phyloP scores from a whole-genome alignment of 2,797 vertebrate species.

The Chiroxiphia lanceolata region DNA sequence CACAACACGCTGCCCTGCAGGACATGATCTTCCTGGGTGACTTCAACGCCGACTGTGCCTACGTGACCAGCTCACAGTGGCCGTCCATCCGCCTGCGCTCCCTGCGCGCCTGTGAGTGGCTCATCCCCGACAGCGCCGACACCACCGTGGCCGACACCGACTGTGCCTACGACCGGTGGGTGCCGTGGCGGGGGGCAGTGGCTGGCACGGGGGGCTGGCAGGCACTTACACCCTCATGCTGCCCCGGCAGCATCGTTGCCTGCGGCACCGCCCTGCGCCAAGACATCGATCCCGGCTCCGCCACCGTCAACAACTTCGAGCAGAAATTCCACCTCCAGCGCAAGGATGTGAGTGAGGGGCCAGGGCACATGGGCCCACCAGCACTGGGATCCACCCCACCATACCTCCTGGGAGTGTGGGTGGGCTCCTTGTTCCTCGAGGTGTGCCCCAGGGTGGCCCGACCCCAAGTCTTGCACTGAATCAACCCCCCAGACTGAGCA shows the following conservation, averaged over 20 bases:
- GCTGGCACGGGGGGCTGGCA: accelerated
- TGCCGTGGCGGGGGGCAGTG: accelerated
- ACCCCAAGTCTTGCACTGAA: accelerated
- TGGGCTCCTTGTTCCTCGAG: background rate
- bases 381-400: background rate
- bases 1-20: constrained; percentile 36
- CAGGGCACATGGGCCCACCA: accelerated
- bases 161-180: constrained; percentile 89
- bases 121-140: constrained; percentile 81
- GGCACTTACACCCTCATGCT: accelerated
- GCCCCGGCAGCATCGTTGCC: constrained; percentile 73
- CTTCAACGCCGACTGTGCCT: constrained; percentile 88
- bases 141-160: constrained; percentile 78
- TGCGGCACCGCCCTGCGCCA: constrained; percentile 72
- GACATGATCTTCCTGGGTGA: constrained; percentile 89
- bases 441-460: background rate
- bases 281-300: constrained; percentile 41
- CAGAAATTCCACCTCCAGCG: constrained; percentile 70
- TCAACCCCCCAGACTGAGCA: background rate
- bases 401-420: accelerated
- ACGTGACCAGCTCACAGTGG: constrained; percentile 80
- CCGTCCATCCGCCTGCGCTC: constrained; percentile 82
- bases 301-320: constrained; percentile 80
- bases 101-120: constrained; percentile 82
- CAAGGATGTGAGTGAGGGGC: constrained; percentile 71